These are phyloP conservation scores for Microtus ochrogaster DNA, from an alignment of 2,113 vertebrate species.

Conservation along the genomic window DNA sequence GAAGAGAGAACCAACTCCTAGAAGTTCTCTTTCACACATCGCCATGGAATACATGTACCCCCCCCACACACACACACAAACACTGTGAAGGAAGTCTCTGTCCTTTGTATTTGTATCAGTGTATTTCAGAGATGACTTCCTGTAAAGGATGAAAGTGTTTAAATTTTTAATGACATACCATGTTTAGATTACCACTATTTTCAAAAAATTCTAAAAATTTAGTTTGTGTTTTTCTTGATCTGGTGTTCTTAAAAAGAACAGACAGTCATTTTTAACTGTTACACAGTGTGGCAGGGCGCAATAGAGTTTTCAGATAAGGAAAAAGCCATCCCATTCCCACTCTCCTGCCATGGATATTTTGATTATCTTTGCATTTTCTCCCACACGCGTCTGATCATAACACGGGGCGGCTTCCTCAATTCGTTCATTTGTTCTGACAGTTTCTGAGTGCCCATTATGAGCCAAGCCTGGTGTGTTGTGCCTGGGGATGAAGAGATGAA, in stretches of 20 bases:
- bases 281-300: neutral
- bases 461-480: neutral
- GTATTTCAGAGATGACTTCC: neutral
- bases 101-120: neutral
- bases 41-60: neutral
- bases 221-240: slow-evolving; percentile 21
- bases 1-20: neutral
- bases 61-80: neutral
- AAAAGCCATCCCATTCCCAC: neutral
- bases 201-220: slow-evolving; percentile 19
- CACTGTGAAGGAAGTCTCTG: neutral
- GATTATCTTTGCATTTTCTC: neutral
- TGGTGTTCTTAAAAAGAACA: neutral
- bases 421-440: neutral
- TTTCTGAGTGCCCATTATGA: neutral
- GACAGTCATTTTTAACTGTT: neutral
- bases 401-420: neutral
- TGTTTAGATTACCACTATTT: slow-evolving; percentile 35
- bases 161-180: neutral
- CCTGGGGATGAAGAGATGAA: neutral
- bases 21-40: neutral
- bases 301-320: neutral
- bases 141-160: neutral
- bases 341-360: neutral
- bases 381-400: neutral